These are phyloP conservation scores for Poeciliopsis paucimaculata DNA, from an alignment of 2,797 vertebrate genomes.

Conservation along the genomic window DNA sequence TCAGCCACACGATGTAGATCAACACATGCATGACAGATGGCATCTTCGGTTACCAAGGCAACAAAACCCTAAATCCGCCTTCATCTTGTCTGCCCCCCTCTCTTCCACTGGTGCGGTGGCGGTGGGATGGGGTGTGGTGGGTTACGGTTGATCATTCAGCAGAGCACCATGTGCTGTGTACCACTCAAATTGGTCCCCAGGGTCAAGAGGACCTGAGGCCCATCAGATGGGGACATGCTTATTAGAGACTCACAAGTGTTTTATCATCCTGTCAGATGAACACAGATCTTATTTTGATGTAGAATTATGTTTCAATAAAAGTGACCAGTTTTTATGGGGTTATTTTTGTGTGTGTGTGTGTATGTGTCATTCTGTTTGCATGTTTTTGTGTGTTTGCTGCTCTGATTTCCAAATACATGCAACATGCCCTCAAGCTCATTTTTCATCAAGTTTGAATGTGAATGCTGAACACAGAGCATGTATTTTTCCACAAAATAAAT, in stretches of 20 bases:
- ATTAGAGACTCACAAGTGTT: constrained; percentile 79
- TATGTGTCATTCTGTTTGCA: background rate
- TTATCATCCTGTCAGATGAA: constrained; percentile 76
- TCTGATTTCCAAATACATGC: background rate
- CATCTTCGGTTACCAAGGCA: constrained; percentile 78
- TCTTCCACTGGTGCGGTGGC: constrained; percentile 13
- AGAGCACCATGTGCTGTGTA: constrained; percentile 76
- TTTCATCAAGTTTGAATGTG: background rate
- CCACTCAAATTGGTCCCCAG: constrained; percentile 82
- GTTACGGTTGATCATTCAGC: constrained; percentile 58
- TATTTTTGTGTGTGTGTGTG: background rate
- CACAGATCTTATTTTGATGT: constrained; percentile 55
- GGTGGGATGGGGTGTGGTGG: constrained; percentile 22
- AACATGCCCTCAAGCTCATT: background rate
- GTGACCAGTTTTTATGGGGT: background rate
- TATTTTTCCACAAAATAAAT: background rate
- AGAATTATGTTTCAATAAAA: constrained; percentile 30
- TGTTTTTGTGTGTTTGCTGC: background rate
- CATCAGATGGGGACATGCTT: constrained; percentile 79
- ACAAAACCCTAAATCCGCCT: constrained; percentile 68
- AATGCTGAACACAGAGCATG: background rate
- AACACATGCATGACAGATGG: constrained; percentile 81
- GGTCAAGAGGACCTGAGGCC: constrained; percentile 70
- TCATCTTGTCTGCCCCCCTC: constrained; percentile 41
- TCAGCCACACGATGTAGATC: constrained; percentile 74